Conservation (phyloP, 2,888 invertebrate species). For the Tiliacea citrago region DNA sequence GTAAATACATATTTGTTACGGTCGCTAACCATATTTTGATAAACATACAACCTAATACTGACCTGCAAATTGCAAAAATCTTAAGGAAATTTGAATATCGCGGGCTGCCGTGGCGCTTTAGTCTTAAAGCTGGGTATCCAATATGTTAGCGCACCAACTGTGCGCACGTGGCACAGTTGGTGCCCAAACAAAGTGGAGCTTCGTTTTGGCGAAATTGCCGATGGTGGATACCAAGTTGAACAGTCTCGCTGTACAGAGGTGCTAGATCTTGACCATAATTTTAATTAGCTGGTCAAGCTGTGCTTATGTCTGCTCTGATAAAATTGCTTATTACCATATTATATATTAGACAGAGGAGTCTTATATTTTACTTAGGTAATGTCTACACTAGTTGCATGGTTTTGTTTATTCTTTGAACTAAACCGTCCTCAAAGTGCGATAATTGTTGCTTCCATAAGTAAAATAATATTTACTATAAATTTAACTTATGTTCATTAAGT, state of each 20-base stretch:
- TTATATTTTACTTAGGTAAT: not conserved
- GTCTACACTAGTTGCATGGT: not conserved
- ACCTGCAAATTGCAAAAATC: not conserved
- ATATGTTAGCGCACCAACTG: not conserved
- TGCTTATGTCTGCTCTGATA: not conserved
- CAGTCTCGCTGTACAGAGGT: not conserved
- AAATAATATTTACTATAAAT: conserved; percentile 7
- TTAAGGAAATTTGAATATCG: not conserved
- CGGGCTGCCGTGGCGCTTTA: not conserved
- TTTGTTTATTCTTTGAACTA: conserved; percentile 9
- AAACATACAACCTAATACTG: not conserved
- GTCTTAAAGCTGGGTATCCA: not conserved
- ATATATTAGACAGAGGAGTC: not conserved
- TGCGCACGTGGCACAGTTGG: not conserved
- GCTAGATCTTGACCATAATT: not conserved
- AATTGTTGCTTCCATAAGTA: conserved; percentile 2
- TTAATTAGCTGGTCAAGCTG: not conserved
- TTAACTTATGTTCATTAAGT: not conserved
- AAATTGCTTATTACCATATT: conserved; percentile 1
- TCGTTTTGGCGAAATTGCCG: not conserved
- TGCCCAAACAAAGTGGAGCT: not conserved
- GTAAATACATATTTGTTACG: not conserved
- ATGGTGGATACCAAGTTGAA: not conserved
- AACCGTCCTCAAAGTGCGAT: conserved; percentile 25
- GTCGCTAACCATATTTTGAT: not conserved